Conservation (phyloP, 2,113 vertebrate species). For the Lasiurus borealis region DNA sequence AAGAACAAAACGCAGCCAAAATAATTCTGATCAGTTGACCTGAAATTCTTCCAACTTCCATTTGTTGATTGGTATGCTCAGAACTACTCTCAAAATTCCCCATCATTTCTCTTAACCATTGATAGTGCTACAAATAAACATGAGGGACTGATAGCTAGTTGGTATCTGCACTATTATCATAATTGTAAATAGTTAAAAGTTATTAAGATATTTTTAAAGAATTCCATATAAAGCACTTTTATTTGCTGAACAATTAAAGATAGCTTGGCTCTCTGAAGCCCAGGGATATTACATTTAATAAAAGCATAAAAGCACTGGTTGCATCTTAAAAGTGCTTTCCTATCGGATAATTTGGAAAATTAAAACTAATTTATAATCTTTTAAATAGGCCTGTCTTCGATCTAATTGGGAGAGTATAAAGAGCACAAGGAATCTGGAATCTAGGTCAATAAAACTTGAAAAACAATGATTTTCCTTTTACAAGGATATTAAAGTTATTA, state of each 20-base stretch:
- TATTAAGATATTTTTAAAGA: constrained; percentile 58
- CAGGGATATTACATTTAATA: constrained; percentile 55
- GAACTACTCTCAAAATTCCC: background rate
- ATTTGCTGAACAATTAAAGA: constrained; percentile 66
- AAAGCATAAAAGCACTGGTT: constrained; percentile 28
- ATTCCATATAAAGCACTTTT: constrained; percentile 24
- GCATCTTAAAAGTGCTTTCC: constrained; percentile 28
- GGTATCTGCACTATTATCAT: background rate
- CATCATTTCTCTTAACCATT: background rate
- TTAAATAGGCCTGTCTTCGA: background rate
- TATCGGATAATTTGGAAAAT: constrained; percentile 63
- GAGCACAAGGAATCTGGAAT: constrained; percentile 12
- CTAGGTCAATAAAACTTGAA: constrained; percentile 54
- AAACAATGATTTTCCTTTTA: background rate
- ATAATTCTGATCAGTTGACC: background rate
- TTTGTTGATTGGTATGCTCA: background rate
- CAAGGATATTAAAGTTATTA: constrained; percentile 26
- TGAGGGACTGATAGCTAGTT: background rate
- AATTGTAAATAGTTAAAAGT: constrained; percentile 43
- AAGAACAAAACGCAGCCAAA: background rate
- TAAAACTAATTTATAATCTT: constrained; percentile 61
- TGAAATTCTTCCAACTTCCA: background rate
- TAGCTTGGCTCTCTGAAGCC: background rate
- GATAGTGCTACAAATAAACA: background rate
- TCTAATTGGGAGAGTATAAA: constrained; percentile 20